A percentile compares a stretch with the other conserved stretches of the same genome.
phyloP scores from a whole-genome alignment of 1,140 invertebrate genomes.

The Mizuhopecten yessoensis region DNA sequence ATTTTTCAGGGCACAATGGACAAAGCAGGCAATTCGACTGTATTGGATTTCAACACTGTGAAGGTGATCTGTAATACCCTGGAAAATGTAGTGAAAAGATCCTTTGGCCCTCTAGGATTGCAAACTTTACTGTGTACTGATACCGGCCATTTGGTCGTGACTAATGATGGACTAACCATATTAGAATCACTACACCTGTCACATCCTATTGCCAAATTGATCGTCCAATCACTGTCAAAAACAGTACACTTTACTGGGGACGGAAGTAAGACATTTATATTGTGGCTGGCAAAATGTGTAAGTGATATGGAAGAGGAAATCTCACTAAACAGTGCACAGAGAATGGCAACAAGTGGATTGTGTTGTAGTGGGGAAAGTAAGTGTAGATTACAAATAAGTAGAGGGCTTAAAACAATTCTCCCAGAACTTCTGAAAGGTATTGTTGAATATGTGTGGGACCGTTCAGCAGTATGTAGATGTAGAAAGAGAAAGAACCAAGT shows the following conservation, averaged over 20 bases:
- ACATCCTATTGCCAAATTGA: slow-evolving; percentile 55
- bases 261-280: slow-evolving; percentile 55
- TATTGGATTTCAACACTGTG: neutral
- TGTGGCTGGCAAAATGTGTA: slow-evolving; percentile 46
- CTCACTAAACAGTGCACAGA: neutral
- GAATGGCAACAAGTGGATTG: neutral
- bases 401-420: slow-evolving; percentile 29
- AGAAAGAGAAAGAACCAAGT: neutral
- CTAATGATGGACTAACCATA: slow-evolving; percentile 51
- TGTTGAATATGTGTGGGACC: slow-evolving; percentile 1
- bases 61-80: neutral
- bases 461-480: neutral
- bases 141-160: slow-evolving; percentile 55
- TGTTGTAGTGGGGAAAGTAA: neutral
- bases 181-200: slow-evolving; percentile 48
- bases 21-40: neutral
- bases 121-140: slow-evolving; percentile 49
- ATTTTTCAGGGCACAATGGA: neutral
- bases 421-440: slow-evolving; percentile 40
- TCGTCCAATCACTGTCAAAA: slow-evolving; percentile 48
- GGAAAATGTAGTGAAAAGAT: slow-evolving; percentile 41
- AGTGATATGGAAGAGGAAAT: slow-evolving; percentile 1
- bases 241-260: slow-evolving; percentile 49
- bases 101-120: slow-evolving; percentile 52
- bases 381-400: neutral